A percentile compares a stretch with the other conserved stretches of the same genome.
phyloP scores from a whole-genome alignment of 2,113 vertebrate genomes.

The Craseonycteris thonglongyai region DNA sequence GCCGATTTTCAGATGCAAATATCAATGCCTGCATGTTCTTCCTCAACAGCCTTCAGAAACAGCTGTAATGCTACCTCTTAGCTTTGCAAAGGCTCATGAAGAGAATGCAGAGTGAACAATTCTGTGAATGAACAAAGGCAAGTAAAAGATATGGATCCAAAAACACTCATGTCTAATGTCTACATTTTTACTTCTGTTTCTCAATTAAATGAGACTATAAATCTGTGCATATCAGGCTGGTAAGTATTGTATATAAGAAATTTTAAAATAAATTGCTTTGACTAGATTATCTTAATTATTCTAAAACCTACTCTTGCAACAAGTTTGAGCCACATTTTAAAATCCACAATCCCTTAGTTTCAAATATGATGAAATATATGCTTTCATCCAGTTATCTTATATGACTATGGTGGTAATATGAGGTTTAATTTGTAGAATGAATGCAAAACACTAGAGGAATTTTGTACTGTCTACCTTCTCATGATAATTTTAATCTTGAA shows the following conservation, averaged over 20 bases:
- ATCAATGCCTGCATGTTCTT: background rate
- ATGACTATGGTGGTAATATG: background rate
- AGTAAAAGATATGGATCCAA: background rate
- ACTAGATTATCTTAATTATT: background rate
- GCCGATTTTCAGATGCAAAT: slow-evolving; percentile 4
- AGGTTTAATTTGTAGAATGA: background rate
- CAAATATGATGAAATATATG: background rate
- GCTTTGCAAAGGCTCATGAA: background rate
- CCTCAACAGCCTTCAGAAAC: background rate
- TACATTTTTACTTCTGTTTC: background rate
- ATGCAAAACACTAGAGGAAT: background rate
- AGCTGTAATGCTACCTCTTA: background rate
- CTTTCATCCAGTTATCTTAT: background rate
- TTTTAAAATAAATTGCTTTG: background rate
- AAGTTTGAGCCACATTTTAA: background rate
- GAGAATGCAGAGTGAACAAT: background rate
- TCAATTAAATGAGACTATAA: background rate
- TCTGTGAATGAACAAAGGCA: background rate
- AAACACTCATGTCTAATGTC: background rate
- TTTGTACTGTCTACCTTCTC: background rate
- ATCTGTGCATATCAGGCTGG: background rate
- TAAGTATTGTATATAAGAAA: background rate
- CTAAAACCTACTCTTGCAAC: background rate
- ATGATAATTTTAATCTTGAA: background rate
- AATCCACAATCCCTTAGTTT: background rate